phyloP scores from a whole-genome alignment of 2,113 vertebrate species.

The Nestor notabilis region DNA sequence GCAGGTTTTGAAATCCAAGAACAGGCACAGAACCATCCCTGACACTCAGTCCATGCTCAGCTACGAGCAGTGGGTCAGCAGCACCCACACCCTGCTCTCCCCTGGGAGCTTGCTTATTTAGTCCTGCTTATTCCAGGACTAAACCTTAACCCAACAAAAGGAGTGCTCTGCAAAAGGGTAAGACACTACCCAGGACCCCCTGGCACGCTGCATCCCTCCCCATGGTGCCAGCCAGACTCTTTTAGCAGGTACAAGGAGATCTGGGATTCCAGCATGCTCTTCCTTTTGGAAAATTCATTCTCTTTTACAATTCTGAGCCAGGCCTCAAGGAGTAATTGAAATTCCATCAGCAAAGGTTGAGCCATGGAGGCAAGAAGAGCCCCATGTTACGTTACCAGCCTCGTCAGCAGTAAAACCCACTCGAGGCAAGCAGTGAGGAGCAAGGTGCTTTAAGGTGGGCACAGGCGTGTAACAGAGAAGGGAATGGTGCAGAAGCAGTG shows the following conservation, averaged over 20 bases:
- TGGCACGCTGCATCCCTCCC: background rate
- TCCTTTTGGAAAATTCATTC: background rate
- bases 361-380: background rate
- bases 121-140: background rate
- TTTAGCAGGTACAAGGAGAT: background rate
- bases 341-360: background rate
- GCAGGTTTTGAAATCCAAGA: background rate
- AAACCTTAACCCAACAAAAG: background rate
- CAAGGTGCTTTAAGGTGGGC: background rate
- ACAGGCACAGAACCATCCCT: background rate
- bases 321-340: background rate
- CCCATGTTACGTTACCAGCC: background rate
- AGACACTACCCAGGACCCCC: background rate
- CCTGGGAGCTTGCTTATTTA: too few relatives aligned
- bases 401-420: background rate
- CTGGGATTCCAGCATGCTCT: background rate
- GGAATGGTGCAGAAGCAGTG: accelerated
- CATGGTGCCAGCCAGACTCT: background rate
- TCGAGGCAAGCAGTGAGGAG: background rate
- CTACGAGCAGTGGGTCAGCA: background rate
- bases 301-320: background rate
- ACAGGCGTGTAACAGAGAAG: background rate
- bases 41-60: accelerated
- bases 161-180: background rate
- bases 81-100: background rate